These are phyloP conservation scores for Pteropus rufus DNA, from an alignment of 2,797 vertebrate species.

Conservation along the genomic window DNA sequence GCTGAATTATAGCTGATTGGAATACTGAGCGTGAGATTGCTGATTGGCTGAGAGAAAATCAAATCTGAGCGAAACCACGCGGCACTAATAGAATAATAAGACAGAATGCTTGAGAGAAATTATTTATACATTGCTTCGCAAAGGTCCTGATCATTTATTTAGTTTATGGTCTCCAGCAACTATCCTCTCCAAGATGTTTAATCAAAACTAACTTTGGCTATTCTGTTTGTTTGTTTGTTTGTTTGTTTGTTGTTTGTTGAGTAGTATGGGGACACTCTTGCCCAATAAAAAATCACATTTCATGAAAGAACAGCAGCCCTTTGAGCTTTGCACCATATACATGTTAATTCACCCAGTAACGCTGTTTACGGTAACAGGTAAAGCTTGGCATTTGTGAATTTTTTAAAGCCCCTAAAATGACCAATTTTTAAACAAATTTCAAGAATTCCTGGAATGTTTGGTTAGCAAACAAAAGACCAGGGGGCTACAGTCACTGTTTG, in stretches of 20 bases:
- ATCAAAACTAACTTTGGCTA: neutral
- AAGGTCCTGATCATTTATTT: slow-evolving; percentile 2
- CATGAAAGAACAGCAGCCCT: slow-evolving; percentile 10
- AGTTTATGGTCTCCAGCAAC: neutral
- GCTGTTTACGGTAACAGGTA: neutral
- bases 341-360: neutral
- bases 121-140: slow-evolving; percentile 31
- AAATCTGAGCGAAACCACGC: neutral
- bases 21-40: neutral
- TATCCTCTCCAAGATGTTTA: slow-evolving; percentile 8
- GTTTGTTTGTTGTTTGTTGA: neutral
- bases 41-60: slow-evolving; percentile 41
- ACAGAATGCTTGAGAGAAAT: slow-evolving; percentile 20
- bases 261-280: neutral
- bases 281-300: neutral
- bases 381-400: neutral
- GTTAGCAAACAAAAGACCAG: neutral
- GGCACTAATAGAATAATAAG: slow-evolving; percentile 39
- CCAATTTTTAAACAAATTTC: neutral
- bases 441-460: neutral
- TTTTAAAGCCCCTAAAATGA: neutral
- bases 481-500: neutral
- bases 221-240: neutral
- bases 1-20: slow-evolving; percentile 58
- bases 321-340: neutral